A percentile compares a stretch with the other conserved stretches of the same genome.
Conservation (phyloP, 2,113 vertebrate species). For the Rafetus swinhoei region DNA sequence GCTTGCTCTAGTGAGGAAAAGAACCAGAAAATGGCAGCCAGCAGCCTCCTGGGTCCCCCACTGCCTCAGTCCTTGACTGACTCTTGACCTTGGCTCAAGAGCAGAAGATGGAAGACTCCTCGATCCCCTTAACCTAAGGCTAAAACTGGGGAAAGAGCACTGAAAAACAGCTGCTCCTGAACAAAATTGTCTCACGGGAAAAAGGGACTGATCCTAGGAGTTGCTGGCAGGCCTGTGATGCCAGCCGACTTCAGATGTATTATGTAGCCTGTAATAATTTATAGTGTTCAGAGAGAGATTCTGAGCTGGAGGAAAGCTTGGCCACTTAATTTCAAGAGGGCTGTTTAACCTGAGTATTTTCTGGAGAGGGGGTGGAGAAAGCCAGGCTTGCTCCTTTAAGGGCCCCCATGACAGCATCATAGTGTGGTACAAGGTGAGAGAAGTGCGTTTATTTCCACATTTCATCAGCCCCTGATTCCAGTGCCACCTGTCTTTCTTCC, state of each 20-base stretch:
- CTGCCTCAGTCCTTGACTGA: not conserved
- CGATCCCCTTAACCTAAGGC: not conserved
- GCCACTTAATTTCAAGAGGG: conserved; percentile 28
- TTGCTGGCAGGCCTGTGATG: conserved; percentile 46
- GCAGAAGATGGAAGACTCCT: not conserved
- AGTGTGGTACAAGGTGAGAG: not conserved
- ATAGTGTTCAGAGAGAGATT: not conserved
- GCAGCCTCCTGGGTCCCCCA: not conserved
- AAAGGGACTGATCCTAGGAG: conserved; percentile 16
- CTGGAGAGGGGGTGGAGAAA: not conserved
- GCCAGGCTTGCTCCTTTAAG: not conserved
- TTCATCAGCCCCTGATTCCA: conserved; percentile 17
- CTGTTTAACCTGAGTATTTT: conserved; percentile 39
- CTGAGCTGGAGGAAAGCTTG: not conserved
- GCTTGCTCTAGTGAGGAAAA: not conserved
- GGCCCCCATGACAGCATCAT: not conserved
- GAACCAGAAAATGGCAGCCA: not conserved
- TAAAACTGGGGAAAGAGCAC: conserved; percentile 30
- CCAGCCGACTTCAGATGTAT: conserved; percentile 35
- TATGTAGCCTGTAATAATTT: conserved; percentile 45
- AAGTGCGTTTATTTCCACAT: conserved; percentile 10
- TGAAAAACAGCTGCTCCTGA: conserved; percentile 46
- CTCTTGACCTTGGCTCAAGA: conserved; percentile 40
- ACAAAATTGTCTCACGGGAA: not conserved
- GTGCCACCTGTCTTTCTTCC: conserved; percentile 47